phyloP scores from a whole-genome alignment of 1,140 invertebrate species.

The Zaprionus nigranus region DNA sequence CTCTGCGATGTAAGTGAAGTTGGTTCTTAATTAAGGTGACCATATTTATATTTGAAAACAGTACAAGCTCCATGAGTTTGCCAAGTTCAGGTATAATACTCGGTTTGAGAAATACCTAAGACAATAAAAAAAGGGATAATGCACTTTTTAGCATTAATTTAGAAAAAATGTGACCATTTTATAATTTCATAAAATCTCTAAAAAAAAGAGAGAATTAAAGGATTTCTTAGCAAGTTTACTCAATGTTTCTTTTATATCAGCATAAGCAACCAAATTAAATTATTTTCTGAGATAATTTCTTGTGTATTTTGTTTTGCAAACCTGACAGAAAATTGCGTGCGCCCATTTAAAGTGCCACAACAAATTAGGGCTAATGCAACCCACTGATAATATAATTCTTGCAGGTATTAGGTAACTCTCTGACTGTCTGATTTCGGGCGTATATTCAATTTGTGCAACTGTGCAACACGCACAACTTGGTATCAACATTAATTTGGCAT shows the following conservation, averaged over 20 bases:
- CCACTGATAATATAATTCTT: slow-evolving; percentile 82
- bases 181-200: too few species aligned
- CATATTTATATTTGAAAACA: too few species aligned
- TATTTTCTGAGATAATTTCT: neutral
- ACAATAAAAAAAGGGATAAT: too few species aligned
- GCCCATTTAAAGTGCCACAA: slow-evolving; percentile 80
- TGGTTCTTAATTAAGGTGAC: too few species aligned
- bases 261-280: neutral
- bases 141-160: too few species aligned
- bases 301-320: neutral
- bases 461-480: slow-evolving; percentile 66
- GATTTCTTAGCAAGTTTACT: too few species aligned
- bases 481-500: slow-evolving; percentile 73
- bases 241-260: neutral
- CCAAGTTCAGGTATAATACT: too few species aligned
- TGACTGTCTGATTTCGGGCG: slow-evolving; percentile 9
- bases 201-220: too few species aligned
- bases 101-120: too few species aligned
- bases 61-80: too few species aligned
- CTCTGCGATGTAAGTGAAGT: too few species aligned
- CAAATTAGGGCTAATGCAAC: slow-evolving; percentile 78
- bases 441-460: slow-evolving; percentile 75
- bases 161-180: too few species aligned
- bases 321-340: slow-evolving; percentile 60
- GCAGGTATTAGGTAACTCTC: slow-evolving; percentile 10